phyloP scores from a whole-genome alignment of 2,113 vertebrate genomes.

The Lophotis ruficrista region DNA sequence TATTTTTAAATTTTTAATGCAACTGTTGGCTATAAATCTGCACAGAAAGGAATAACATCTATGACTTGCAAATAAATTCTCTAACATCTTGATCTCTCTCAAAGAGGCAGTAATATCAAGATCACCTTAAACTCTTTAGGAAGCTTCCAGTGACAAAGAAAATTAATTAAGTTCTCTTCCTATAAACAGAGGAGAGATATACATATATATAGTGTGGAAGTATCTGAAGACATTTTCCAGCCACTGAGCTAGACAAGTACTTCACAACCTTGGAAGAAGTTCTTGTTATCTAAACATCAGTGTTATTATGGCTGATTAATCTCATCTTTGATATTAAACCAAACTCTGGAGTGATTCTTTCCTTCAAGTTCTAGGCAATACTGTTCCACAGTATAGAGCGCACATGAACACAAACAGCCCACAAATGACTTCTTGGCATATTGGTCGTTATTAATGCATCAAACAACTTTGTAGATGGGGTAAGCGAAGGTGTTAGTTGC shows the following conservation, averaged over 20 bases:
- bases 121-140: not conserved
- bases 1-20: not conserved
- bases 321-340: not conserved
- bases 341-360: not conserved
- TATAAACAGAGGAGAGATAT: not conserved
- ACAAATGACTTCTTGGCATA: not conserved
- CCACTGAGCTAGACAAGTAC: not conserved
- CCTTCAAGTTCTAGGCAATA: not conserved
- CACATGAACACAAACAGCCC: not conserved
- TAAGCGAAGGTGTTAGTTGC: not conserved
- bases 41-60: not conserved
- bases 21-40: not conserved
- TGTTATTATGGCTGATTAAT: not conserved
- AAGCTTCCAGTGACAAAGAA: not conserved
- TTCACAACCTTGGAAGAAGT: slow-evolving; percentile 24
- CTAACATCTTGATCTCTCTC: not conserved
- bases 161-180: not conserved
- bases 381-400: not conserved
- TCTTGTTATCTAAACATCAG: not conserved
- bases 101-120: not conserved
- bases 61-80: not conserved
- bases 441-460: not conserved
- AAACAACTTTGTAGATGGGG: not conserved
- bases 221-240: not conserved
- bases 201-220: not conserved